These are phyloP conservation scores for Sparus aurata DNA, from an alignment of 2,797 vertebrate species.

Conservation along the genomic window DNA sequence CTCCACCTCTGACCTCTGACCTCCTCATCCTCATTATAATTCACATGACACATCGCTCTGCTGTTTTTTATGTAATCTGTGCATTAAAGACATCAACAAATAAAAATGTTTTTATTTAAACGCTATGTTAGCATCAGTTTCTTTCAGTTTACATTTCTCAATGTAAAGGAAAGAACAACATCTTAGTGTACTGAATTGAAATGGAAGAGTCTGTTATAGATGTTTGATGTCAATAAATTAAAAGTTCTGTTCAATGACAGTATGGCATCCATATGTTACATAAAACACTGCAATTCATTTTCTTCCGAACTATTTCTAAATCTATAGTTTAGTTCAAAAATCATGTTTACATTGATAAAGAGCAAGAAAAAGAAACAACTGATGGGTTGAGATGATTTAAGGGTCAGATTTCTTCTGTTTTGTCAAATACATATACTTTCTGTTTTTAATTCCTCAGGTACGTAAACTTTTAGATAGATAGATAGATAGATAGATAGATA, in stretches of 20 bases:
- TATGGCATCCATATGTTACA: background rate
- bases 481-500: too few species aligned
- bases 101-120: conserved; percentile 25
- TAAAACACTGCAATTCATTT: background rate
- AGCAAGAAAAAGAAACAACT: background rate
- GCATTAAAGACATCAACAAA: conserved; percentile 30
- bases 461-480: too few species aligned
- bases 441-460: too few species aligned
- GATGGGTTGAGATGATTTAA: background rate
- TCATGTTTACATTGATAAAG: too few species aligned
- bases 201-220: background rate
- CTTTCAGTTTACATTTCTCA: too few species aligned
- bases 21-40: background rate
- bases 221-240: conserved; percentile 6
- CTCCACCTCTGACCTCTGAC: conserved; percentile 19
- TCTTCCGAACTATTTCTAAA: background rate
- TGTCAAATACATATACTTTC: background rate
- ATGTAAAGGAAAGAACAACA: background rate
- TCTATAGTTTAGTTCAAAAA: background rate
- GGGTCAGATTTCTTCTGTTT: background rate
- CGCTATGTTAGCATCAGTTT: conserved; percentile 16
- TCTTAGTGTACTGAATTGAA: background rate
- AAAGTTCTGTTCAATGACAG: too few species aligned
- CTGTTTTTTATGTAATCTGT: conserved; percentile 29
- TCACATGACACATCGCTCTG: conserved; percentile 8